phyloP scores from a whole-genome alignment of 1,140 invertebrate genomes.

The Lepeophtheirus salmonis region DNA sequence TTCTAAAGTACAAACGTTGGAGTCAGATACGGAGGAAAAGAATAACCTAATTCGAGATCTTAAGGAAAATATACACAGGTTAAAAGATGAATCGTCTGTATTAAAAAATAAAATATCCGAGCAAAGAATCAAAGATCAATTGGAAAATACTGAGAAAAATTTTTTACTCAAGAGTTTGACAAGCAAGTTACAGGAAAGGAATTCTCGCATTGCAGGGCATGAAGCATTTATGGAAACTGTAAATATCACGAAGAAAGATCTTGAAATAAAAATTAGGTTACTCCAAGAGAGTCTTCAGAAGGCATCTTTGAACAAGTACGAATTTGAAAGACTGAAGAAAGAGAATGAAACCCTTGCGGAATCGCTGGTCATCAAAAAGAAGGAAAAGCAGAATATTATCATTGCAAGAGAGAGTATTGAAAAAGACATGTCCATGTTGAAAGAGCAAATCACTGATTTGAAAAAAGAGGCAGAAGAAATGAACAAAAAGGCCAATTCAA shows the following conservation, averaged over 20 bases:
- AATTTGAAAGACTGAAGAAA: background rate
- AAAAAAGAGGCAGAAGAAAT: background rate
- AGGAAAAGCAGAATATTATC: background rate
- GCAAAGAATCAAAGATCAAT: background rate
- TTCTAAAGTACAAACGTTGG: too few relatives aligned
- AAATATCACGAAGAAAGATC: too few relatives aligned
- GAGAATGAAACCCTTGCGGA: background rate
- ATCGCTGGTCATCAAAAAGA: background rate
- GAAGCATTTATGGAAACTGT: too few relatives aligned
- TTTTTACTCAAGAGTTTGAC: too few relatives aligned
- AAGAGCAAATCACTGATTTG: too few relatives aligned
- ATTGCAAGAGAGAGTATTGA: too few relatives aligned
- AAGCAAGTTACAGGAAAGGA: too few relatives aligned
- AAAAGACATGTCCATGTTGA: too few relatives aligned
- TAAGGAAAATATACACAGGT: background rate
- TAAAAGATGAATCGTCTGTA: background rate
- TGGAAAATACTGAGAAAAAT: background rate
- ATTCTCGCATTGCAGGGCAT: too few relatives aligned
- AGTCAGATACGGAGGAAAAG: background rate
- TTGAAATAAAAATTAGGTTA: too few relatives aligned
- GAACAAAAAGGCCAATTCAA: background rate
- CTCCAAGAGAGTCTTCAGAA: too few relatives aligned
- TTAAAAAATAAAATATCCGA: background rate
- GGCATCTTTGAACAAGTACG: too few relatives aligned
- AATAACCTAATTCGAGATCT: background rate